Evolutionary conservation across 2,888 invertebrate species (phyloP).

Genomic region (Beris chalybata): DNA sequence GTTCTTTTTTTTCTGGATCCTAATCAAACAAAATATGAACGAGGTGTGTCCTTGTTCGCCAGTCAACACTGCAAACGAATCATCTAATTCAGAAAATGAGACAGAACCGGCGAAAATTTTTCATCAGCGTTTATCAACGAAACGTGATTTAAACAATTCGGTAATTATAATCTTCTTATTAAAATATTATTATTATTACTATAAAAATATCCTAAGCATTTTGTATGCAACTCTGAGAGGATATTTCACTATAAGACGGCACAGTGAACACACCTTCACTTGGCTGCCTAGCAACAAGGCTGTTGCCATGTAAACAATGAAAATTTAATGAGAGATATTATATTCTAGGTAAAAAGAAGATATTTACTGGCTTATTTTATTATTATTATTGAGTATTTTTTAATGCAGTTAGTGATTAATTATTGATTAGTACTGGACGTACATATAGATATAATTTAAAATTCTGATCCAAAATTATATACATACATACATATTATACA

Average conservation of each 20-base stretch:
- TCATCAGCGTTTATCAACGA: slow-evolving; percentile 78
- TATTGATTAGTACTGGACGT: no score
- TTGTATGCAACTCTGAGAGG: no score
- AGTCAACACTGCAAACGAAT: slow-evolving; percentile 59
- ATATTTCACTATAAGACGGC: background rate
- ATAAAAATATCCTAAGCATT: background rate
- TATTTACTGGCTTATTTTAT: no score
- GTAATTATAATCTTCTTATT: slow-evolving; percentile 59
- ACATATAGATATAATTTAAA: no score
- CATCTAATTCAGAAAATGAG: slow-evolving; percentile 82
- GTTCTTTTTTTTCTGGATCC: no score
- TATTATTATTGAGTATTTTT: no score
- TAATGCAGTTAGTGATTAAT: no score
- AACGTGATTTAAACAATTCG: slow-evolving; percentile 78
- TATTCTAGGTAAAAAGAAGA: no score
- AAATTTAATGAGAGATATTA: background rate
- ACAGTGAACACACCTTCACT: slow-evolving; percentile 8
- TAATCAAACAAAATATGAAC: background rate
- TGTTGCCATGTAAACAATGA: slow-evolving; percentile 38
- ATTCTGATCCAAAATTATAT: no score
- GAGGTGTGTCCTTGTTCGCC: slow-evolving; percentile 28
- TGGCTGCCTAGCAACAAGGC: slow-evolving; percentile 36
- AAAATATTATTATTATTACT: no score
- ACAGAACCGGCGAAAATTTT: slow-evolving; percentile 76
- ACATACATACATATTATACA: no score